phyloP scores from a whole-genome alignment of 2,797 vertebrate species.

The Lophius americanus region DNA sequence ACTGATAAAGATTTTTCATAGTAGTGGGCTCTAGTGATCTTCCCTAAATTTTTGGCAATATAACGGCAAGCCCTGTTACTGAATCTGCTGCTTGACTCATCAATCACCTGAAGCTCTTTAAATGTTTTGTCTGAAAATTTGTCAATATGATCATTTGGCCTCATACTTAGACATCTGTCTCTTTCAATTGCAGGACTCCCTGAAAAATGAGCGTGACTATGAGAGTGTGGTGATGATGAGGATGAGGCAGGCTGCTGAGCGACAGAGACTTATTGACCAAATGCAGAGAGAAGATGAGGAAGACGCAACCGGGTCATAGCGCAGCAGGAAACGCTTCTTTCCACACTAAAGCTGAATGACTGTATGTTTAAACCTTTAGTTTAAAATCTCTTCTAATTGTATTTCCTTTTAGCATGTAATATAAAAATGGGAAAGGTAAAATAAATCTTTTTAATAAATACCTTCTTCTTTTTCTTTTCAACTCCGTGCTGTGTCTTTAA shows the following conservation, averaged over 20 bases:
- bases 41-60: too few relatives aligned
- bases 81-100: too few relatives aligned
- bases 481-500: conserved; percentile 11
- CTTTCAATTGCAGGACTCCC: conserved; percentile 75
- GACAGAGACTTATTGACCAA: conserved; percentile 91
- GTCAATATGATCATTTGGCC: not conserved
- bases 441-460: conserved; percentile 51
- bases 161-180: conserved; percentile 16
- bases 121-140: not conserved
- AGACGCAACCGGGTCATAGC: conserved; percentile 53
- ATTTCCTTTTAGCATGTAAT: conserved; percentile 28
- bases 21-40: too few relatives aligned
- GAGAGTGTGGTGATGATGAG: conserved; percentile 98
- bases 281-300: conserved; percentile 89
- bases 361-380: conserved; percentile 39
- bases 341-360: not conserved
- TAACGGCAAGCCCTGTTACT: too few relatives aligned
- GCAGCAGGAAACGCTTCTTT: conserved; percentile 34
- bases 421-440: conserved; percentile 20
- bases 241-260: conserved; percentile 94
- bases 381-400: conserved; percentile 49
- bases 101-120: too few relatives aligned
- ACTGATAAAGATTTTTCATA: too few relatives aligned
- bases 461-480: not conserved
- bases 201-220: conserved; percentile 89